phyloP scores from a whole-genome alignment of 1,140 invertebrate species.

The Radopholus similis region DNA sequence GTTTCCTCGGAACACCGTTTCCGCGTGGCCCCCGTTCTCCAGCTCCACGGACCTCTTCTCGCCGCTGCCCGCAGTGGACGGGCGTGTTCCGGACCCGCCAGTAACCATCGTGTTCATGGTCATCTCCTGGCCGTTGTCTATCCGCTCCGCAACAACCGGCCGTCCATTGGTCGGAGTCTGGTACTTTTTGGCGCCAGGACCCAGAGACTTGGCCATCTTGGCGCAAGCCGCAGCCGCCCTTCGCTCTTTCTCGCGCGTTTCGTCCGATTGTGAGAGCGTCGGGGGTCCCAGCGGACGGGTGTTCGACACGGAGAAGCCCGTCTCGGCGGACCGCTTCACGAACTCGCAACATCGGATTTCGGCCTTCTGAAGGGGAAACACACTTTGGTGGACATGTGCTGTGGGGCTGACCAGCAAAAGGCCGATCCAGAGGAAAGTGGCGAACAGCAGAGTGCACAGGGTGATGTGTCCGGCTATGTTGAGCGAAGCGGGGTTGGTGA shows the following conservation, averaged over 20 bases:
- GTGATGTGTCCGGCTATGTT: not conserved
- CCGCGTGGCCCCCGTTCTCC: not conserved
- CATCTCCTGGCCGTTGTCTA: not conserved
- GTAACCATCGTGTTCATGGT: not conserved
- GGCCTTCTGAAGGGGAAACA: constrained; percentile 33
- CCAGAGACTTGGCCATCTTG: not conserved
- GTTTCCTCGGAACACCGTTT: not conserved
- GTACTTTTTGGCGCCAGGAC: not conserved
- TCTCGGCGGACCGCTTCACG: constrained; percentile 44
- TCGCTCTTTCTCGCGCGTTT: not conserved
- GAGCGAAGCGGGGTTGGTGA: not conserved
- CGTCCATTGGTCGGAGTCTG: not conserved
- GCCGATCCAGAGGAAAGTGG: not conserved
- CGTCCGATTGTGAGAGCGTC: constrained; percentile 46
- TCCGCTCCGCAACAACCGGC: constrained; percentile 1
- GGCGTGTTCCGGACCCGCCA: not conserved
- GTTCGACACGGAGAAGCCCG: constrained; percentile 40
- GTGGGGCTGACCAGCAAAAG: constrained; percentile 15
- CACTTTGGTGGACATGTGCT: no score
- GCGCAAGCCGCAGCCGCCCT: not conserved
- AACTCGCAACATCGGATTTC: constrained; percentile 42
- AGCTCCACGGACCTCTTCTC: not conserved
- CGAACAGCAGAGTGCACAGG: constrained; percentile 1
- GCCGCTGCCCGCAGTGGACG: constrained; percentile 1
- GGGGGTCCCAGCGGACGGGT: constrained; percentile 42